Evolutionary conservation across 2,888 invertebrate species (phyloP), one percentile per base, ranked within the genome.

Genomic region (Amphipoea lucens): DNA sequence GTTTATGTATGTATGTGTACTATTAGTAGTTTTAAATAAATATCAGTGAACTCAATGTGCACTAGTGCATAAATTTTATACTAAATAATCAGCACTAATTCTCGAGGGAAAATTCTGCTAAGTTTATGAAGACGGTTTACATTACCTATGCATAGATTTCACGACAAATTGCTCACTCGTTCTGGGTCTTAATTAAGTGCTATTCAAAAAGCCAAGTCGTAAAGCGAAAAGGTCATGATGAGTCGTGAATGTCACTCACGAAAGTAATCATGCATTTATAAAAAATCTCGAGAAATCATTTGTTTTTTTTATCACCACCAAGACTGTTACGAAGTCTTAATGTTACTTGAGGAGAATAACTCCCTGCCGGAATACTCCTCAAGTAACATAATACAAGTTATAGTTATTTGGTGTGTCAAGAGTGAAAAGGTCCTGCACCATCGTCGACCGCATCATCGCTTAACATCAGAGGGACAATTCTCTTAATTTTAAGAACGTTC

Each of bases 171-270:
- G 60, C 82, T n/a, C 40, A 86, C 42, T 79, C 65, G 62, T 29
- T 51, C 48, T 1, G 20, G 74, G 65, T 36, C 51, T 74, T 74
- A 78, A 85, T 80, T 74, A 76, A 45, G 67, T 68, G 65, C 67
- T 45, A 80, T 85, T 80, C 65, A 79, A 85, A 80, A 85, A 73
- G 40, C 23, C 23, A 72, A 51, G 73, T 74, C 60, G 40, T 45
- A 51, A 51, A 67, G 23, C 67, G 36, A 40, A 84, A 76, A 85
- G 80, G 81, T 85, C 71, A 76, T 45, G 81, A 74, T 57, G 66
- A 74, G 48, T 84, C 84, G 85, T 85, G 76, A 66, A 76, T 74
- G 60, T 57, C 54, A 76, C 48, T 85, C 85, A 85, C 74, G 71
- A 87, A 65, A 70, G 7, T 54, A 75, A 75, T 79, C 45, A 69